Evolutionary conservation across 2,797 vertebrate species (phyloP).

Genomic region (Gouania willdenowi): DNA sequence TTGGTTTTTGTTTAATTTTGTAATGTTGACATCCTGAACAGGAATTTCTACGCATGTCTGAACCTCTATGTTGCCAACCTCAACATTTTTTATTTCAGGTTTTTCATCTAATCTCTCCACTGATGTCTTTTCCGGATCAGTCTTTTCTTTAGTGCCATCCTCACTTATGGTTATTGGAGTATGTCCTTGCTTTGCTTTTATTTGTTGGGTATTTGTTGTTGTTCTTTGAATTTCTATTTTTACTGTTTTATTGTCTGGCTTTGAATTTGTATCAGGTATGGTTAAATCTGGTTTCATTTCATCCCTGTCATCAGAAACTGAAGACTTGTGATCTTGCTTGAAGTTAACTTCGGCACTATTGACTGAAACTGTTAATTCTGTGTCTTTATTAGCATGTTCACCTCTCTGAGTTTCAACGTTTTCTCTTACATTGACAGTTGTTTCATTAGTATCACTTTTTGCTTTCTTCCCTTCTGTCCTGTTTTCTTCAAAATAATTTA

Average conservation of each 20-base stretch:
- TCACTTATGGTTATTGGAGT: too few species aligned
- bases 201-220: not conserved
- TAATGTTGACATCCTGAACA: not conserved
- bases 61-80: not conserved
- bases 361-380: too few species aligned
- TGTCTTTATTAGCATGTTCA: too few species aligned
- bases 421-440: too few species aligned
- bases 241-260: not conserved
- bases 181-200: not conserved
- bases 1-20: fast-evolving
- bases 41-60: not conserved
- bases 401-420: too few species aligned
- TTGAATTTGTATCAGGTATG: not conserved
- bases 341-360: not conserved
- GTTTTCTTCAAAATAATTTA: too few species aligned
- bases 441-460: too few species aligned
- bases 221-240: too few species aligned
- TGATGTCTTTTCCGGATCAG: not conserved
- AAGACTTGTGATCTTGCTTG: not conserved
- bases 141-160: not conserved
- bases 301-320: not conserved
- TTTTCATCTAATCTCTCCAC: not conserved
- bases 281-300: too few species aligned
- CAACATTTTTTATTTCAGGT: not conserved
- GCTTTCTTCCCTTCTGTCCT: too few species aligned